phyloP scores from a whole-genome alignment of 2,113 vertebrate genomes.

The Orycteropus afer region DNA sequence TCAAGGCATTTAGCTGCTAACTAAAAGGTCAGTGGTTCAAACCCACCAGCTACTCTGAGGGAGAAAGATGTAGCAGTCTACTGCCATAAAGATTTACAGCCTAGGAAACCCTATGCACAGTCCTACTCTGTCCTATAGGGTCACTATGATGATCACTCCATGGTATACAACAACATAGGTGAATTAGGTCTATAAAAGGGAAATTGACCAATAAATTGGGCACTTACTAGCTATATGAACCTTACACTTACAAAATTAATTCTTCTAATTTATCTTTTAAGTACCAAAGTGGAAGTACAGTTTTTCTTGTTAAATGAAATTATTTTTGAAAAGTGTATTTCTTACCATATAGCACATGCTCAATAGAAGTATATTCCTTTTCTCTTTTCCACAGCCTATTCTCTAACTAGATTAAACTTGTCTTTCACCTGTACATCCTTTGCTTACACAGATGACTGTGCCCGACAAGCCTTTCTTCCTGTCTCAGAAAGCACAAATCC shows the following conservation, averaged over 20 bases:
- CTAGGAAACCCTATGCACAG: no score
- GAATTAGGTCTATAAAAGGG: not conserved
- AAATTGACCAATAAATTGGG: not conserved
- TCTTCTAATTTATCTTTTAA: not conserved
- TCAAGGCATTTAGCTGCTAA: no score
- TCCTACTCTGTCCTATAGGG: no score
- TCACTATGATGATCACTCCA: no score
- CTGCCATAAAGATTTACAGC: no score
- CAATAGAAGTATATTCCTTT: not conserved
- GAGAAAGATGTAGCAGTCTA: no score
- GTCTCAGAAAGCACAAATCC: not conserved
- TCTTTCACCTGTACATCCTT: not conserved
- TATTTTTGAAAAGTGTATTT: not conserved
- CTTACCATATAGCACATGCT: not conserved
- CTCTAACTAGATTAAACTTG: not conserved
- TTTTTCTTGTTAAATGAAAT: not conserved
- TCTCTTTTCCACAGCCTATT: not conserved
- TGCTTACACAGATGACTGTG: not conserved
- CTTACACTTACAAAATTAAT: not conserved
- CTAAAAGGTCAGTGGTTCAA: no score
- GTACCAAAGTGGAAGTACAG: not conserved
- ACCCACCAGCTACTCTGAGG: no score
- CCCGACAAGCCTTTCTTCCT: not conserved
- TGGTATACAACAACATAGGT: no score
- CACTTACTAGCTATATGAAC: not conserved